phyloP scores from a whole-genome alignment of 2,888 invertebrate species.

The Athalia rosae region DNA sequence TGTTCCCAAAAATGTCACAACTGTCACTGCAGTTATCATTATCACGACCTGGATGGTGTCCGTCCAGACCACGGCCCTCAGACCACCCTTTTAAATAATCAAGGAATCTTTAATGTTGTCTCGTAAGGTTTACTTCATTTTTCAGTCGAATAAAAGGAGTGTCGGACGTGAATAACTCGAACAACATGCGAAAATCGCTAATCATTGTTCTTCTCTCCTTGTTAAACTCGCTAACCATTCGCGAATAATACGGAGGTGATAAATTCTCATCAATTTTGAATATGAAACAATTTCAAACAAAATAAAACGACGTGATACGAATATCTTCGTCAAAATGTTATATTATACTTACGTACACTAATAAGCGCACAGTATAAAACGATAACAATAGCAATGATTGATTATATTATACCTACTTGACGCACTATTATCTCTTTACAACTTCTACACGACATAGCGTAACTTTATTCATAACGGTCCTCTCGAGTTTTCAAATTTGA shows the following conservation, averaged over 20 bases:
- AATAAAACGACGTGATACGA: background rate
- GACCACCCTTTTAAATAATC: slow-evolving; percentile 65
- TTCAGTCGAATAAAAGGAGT: background rate
- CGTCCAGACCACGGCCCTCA: slow-evolving; percentile 73
- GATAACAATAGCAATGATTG: no score
- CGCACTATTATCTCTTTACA: no score
- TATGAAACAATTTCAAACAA: background rate
- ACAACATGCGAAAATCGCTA: background rate
- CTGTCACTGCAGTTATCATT: slow-evolving; percentile 66
- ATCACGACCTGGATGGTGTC: slow-evolving; percentile 70
- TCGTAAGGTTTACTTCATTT: background rate
- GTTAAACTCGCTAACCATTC: background rate
- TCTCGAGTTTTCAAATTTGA: no score
- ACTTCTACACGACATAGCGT: no score
- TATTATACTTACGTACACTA: background rate
- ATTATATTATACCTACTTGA: no score
- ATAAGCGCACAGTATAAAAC: no score
- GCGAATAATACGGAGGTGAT: background rate
- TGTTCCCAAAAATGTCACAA: slow-evolving; percentile 67
- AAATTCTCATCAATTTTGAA: slow-evolving; percentile 10
- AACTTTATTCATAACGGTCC: no score
- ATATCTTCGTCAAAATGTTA: background rate
- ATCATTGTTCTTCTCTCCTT: background rate
- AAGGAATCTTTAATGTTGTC: slow-evolving; percentile 23
- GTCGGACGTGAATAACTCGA: background rate